Conservation (phyloP, 2,113 vertebrate species). For the zebrafish (Danio rerio) region GRCz12tu NC_133196.1:9508501-9509000, state of each 20-base stretch:
- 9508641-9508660: conserved; percentile 95
- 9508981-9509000: no score
- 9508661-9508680: conserved; percentile 94
- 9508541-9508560: neutral
- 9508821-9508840: conserved; percentile 72
- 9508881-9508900: no score
- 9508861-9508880: no score
- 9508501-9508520: no score
- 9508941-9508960: no score
- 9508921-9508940: no score
- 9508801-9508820: conserved; percentile 89
- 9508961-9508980: no score
- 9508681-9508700: conserved; percentile 98
- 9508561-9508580: neutral
- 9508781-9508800: conserved; percentile 83
- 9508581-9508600: neutral
- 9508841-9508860: neutral
- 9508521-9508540: neutral
- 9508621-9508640: conserved; percentile 70
- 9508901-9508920: no score
- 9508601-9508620: neutral
- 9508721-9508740: conserved; percentile 93
- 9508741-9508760: conserved; percentile 95
- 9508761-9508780: conserved; percentile 88
- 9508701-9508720: conserved; percentile 89